Base-by-base conservation (phyloP, 1,140 invertebrate genomes). In the Temnothorax nylanderi region DNA sequence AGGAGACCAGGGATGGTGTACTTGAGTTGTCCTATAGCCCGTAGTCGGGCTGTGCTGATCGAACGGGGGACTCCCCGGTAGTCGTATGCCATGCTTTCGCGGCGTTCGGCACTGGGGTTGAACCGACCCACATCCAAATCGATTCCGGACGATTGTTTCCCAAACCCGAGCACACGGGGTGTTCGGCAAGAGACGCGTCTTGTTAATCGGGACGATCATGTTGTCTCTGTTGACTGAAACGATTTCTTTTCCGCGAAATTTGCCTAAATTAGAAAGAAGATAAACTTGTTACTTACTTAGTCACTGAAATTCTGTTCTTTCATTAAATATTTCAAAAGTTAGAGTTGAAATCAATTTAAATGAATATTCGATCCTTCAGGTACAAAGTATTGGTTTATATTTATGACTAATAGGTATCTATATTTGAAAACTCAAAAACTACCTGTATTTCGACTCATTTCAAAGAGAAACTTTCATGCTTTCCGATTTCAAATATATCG, bases 61-160 rank as follows among this genome's bases (percentile, higher is more conserved):
- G 74, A 86, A 80, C 75, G 51, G 41, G 54, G 77, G 44, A 56
- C 51, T 26, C 18, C 7, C 18, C 13, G 10, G 44, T 47, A 34
- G 56, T 32, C 56, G 16, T n/a, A 58, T 44, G 32, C 58, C 76
- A 86, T 69, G 74, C 62, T 89, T 90, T 58, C 75, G 87, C 77
- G 60, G 78, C 54, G 71, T 82, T 86, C 37, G 62, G 51, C 62
- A 41, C 7, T n/a, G 51, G 72, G 60, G 34, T 74, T 69, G 75
- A 37, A 21, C 58, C 75, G 74, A 67, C 37, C 56, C 80, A 80
- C 37, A 74, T 75, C 76, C 58, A 82, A 88, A 90, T 90, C 89
- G 76, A 90, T 74, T 77, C 76, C 32, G 41, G 37, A 58, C 62
- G 13, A 51, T 58, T 82, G 80, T 82, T 60, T 41, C 80, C 16